Evolutionary conservation across 1,140 invertebrate species (phyloP), one percentile per base, ranked within the genome.

Genomic region (Papilio polyxenes): DNA sequence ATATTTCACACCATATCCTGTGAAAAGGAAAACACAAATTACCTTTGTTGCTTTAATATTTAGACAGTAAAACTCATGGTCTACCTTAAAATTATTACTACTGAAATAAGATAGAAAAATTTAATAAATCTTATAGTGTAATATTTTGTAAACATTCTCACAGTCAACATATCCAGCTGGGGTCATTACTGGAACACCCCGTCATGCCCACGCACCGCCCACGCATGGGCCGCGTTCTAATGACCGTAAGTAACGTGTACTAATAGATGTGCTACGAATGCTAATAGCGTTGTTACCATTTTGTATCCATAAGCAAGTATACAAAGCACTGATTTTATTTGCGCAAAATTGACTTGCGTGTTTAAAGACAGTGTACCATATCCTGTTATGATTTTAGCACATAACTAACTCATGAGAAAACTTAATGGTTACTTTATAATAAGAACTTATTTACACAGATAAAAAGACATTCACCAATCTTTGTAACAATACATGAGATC

Each of bases 181-280:
- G 59, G 44, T 62, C 77, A 80, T 80, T 80, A 80, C 40, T 3
- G 48, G 59, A 59, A 80, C 77, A 80, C 77, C 77, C 77, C 40
- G 56, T 78, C 76, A 31, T 53, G 37, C 77, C 77, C 77, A 80
- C 77, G 77, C 56, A 17, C 17, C 59, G 56, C 77, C 77, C 59
- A 80, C 77, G 77, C 59, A 59, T 80, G 77, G 44, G 31, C 56
- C 56, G 15, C 59, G 77, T 48, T 69, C 77, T 80, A 80, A 80
- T 80, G 56, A 80, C 77, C 44, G 75, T 31, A 76, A 76, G 59
- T 48, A 80, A 80, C 77, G 69, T 44, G 77, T 80, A 80, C 77
- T 80, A 80, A 80, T 80, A 80, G 77, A 37, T 62, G 77, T 17
- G 59, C 77, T 59, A 44, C 77, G 59, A 80, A 80, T 79, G 56